These are phyloP conservation scores for Orius insidiosus DNA, from an alignment of 1,140 invertebrate species.

Conservation along the genomic window DNA sequence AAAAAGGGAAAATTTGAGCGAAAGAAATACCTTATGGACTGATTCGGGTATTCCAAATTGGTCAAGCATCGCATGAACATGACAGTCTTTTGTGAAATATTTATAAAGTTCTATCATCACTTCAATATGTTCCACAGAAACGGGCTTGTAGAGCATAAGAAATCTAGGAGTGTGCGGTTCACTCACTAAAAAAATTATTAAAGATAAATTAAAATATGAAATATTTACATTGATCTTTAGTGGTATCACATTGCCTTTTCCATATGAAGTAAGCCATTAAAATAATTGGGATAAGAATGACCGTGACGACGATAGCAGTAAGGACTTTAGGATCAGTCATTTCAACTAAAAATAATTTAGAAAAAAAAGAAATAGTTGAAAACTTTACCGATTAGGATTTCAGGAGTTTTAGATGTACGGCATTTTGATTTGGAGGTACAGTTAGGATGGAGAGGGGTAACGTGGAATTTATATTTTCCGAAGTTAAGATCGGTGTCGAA, in stretches of 20 bases:
- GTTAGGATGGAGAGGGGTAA: constrained; percentile 7
- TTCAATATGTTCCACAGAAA: constrained; percentile 10
- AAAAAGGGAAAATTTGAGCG: background rate
- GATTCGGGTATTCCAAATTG: constrained; percentile 14
- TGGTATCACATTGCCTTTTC: constrained; percentile 13
- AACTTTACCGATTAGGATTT: constrained; percentile 11
- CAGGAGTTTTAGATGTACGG: constrained; percentile 1
- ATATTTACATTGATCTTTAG: constrained; percentile 12
- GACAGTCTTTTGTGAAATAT: constrained; percentile 14
- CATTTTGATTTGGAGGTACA: constrained; percentile 6
- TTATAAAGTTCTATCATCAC: constrained; percentile 14
- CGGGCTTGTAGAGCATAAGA: constrained; percentile 15
- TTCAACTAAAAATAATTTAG: constrained; percentile 13
- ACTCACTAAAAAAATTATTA: too few species aligned
- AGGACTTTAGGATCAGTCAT: constrained; percentile 13
- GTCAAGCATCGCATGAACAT: constrained; percentile 12
- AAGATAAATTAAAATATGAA: constrained; percentile 7
- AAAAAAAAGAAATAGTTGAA: background rate
- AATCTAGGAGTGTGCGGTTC: constrained; percentile 9
- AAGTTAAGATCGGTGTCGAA: constrained; percentile 9
- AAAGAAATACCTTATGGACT: constrained; percentile 8
- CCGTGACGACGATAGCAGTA: constrained; percentile 12
- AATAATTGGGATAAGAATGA: constrained; percentile 12
- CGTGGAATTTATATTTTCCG: constrained; percentile 13
- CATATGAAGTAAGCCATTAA: constrained; percentile 15